A percentile compares a stretch with the other conserved stretches of the same genome.
Conservation (phyloP, 2,888 invertebrate genomes). For the Teleiodes luculella region DNA sequence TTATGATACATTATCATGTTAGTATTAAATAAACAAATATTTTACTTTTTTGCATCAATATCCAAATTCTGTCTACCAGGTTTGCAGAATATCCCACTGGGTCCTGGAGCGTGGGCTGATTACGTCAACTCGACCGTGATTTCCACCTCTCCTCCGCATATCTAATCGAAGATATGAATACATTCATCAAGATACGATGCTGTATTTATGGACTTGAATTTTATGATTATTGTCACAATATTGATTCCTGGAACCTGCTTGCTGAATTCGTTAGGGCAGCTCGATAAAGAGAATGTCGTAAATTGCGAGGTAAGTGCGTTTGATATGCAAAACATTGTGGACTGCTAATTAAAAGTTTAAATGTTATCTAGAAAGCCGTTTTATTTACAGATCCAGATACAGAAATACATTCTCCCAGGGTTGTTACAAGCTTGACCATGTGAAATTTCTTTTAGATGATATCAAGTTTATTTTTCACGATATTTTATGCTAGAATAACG, state of each 20-base stretch:
- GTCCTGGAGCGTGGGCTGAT: constrained; percentile 44
- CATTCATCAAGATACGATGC: constrained; percentile 53
- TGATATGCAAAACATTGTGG: constrained; percentile 11
- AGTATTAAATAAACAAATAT: too few species aligned
- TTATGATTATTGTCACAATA: constrained; percentile 38
- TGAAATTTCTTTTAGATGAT: background rate
- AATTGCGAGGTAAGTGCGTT: background rate
- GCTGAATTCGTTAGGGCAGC: background rate
- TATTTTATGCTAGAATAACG: too few species aligned
- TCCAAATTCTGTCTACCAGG: background rate
- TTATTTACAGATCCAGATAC: background rate
- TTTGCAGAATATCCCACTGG: constrained; percentile 35
- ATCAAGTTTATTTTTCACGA: too few species aligned
- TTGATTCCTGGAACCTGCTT: constrained; percentile 24
- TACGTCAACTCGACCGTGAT: constrained; percentile 46
- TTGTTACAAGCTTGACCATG: too few species aligned
- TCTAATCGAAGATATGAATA: constrained; percentile 55
- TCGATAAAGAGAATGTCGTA: constrained; percentile 17
- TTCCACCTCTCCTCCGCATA: constrained; percentile 53
- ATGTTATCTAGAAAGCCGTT: background rate
- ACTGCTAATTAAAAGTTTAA: constrained; percentile 22
- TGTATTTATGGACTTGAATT: constrained; percentile 43
- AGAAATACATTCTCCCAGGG: background rate
- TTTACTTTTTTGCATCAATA: background rate
- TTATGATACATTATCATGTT: too few species aligned